A percentile compares a stretch with the other conserved stretches of the same genome.
These are phyloP conservation scores for Nannoperca obscura DNA, from an alignment of 2,797 vertebrate species.

Conservation along the genomic window DNA sequence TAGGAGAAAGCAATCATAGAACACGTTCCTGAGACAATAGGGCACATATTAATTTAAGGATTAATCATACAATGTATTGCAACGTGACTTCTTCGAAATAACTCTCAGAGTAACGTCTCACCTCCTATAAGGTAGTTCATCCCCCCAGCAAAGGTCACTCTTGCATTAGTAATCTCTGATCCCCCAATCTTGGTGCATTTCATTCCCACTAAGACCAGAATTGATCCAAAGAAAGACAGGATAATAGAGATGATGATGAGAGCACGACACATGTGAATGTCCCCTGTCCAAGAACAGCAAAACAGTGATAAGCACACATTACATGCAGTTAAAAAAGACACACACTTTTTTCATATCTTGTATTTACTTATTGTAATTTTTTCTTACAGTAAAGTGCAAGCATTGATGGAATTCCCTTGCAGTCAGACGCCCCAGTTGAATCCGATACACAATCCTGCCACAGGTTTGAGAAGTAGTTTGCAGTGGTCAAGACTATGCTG, in stretches of 20 bases:
- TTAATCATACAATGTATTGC: background rate
- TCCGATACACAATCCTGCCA: conserved; percentile 87
- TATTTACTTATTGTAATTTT: background rate
- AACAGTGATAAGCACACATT: background rate
- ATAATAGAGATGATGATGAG: conserved; percentile 85
- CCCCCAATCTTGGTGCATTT: conserved; percentile 89
- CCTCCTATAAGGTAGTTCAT: conserved; percentile 85
- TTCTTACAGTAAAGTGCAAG: conserved; percentile 84
- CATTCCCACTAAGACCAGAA: conserved; percentile 87
- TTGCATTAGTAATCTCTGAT: conserved; percentile 82
- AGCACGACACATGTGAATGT: conserved; percentile 87
- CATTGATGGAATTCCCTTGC: conserved; percentile 85
- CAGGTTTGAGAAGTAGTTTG: conserved; percentile 85
- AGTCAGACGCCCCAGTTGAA: conserved; percentile 85
- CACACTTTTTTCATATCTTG: background rate
- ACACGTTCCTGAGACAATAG: conserved; percentile 79
- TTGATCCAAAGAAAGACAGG: conserved; percentile 82
- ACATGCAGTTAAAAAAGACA: background rate
- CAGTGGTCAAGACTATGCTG: conserved; percentile 77
- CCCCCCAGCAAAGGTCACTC: conserved; percentile 85
- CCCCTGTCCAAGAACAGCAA: conserved; percentile 72
- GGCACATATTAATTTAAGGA: background rate
- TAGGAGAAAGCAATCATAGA: conserved; percentile 83
- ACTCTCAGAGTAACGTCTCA: conserved; percentile 35
- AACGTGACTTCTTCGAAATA: background rate